A percentile compares a stretch with the other conserved stretches of the same genome.
Conservation (phyloP, 2,113 vertebrate species). For the Irena cyanogastra region DNA sequence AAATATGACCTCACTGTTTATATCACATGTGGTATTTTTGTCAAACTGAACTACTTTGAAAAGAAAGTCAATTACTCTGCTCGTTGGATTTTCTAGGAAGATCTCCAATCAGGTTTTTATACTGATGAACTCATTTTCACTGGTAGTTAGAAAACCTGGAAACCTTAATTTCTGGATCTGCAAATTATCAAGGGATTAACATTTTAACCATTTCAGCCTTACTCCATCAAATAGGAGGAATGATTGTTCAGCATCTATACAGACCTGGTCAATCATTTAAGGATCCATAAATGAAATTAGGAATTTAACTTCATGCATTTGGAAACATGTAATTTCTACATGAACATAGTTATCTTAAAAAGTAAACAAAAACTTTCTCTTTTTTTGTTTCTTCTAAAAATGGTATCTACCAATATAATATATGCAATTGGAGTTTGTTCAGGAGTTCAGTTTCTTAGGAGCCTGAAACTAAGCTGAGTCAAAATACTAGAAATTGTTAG, state of each 20-base stretch:
- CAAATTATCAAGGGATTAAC: neutral
- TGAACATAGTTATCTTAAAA: neutral
- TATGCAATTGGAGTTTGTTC: neutral
- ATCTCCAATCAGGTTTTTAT: neutral
- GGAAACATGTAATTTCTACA: neutral
- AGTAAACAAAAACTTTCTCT: fast-evolving
- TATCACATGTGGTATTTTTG: neutral
- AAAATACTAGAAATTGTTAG: neutral
- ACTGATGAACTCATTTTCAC: neutral
- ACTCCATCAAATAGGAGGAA: neutral
- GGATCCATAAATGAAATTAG: neutral
- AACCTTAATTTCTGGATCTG: neutral
- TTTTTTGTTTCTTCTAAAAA: neutral
- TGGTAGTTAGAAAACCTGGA: neutral
- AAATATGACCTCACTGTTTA: neutral
- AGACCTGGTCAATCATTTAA: neutral
- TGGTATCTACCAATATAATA: fast-evolving
- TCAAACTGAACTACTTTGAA: neutral
- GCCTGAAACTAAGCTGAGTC: neutral
- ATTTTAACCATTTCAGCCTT: neutral
- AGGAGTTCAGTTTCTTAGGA: neutral
- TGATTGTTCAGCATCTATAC: neutral
- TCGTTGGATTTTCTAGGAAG: neutral
- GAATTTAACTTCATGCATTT: neutral
- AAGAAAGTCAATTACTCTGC: neutral